Conservation (phyloP, 2,113 vertebrate genomes). For the Gymnorhina tibicen region DNA sequence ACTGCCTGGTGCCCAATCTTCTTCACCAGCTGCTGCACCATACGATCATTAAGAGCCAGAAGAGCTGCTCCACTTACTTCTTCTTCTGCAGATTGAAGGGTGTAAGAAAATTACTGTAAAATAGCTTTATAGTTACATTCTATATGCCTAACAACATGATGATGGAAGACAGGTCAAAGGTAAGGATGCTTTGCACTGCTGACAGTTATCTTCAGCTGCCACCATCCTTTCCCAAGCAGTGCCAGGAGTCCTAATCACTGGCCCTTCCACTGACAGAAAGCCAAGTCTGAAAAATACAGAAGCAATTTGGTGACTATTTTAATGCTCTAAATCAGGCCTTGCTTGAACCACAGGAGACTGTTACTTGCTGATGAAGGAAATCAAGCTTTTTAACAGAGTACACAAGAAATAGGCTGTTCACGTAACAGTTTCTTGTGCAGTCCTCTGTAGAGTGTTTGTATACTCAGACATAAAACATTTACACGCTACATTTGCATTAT, state of each 20-base stretch:
- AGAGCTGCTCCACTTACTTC: slow-evolving; percentile 71
- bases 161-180: background rate
- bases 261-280: background rate
- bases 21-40: slow-evolving; percentile 75
- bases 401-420: background rate
- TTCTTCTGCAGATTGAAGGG: slow-evolving; percentile 64
- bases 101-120: background rate
- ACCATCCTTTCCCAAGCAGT: background rate
- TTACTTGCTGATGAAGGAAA: background rate
- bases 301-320: background rate
- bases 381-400: background rate
- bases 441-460: background rate
- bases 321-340: background rate
- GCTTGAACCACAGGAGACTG: background rate
- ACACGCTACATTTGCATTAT: background rate
- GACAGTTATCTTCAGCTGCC: background rate
- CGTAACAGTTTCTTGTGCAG: background rate
- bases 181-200: background rate
- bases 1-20: slow-evolving; percentile 77
- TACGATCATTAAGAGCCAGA: slow-evolving; percentile 72
- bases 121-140: background rate
- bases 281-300: background rate
- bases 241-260: background rate
- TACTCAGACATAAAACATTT: background rate
- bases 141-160: background rate